Percentiles rank a stretch among this genome's conserved stretches.
phyloP scores from a whole-genome alignment of 2,113 vertebrate species.

The Vulpes ferrilata region DNA sequence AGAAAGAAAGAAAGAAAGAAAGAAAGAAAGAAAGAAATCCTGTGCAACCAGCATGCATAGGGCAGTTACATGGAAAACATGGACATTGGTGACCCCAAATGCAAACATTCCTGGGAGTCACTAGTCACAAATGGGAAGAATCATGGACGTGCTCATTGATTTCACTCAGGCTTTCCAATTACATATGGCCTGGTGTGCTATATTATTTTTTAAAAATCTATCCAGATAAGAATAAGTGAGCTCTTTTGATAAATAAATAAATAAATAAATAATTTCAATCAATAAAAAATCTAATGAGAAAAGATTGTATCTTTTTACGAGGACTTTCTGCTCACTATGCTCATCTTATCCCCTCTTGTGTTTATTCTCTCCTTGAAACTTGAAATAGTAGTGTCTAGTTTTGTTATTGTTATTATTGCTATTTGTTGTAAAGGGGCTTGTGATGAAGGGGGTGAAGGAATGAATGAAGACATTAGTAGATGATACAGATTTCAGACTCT shows the following conservation, averaged over 20 bases:
- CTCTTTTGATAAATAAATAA: neutral
- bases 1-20: too few species aligned
- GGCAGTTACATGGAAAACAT: neutral
- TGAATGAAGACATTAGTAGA: neutral
- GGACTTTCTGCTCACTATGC: too few species aligned
- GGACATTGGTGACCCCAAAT: fast-evolving
- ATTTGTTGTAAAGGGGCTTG: neutral
- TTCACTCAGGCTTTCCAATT: neutral
- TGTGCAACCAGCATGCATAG: fast-evolving
- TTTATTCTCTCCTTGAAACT: neutral
- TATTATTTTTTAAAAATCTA: neutral
- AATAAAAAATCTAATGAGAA: too few species aligned
- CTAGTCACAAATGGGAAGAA: neutral
- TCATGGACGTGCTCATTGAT: fast-evolving
- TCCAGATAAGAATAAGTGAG: neutral
- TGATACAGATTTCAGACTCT: fast-evolving
- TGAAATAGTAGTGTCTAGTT: fast-evolving
- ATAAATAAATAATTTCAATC: too few species aligned
- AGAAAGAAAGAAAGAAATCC: neutral
- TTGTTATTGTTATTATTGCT: fast-evolving
- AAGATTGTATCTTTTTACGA: neutral
- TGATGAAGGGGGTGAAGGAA: fast-evolving
- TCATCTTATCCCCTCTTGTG: neutral
- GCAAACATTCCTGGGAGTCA: neutral
- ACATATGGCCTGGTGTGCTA: fast-evolving